Evolutionary conservation across 2,797 vertebrate species (phyloP), one percentile per base, ranked within the genome.

Genomic region (Nannoperca australis): DNA sequence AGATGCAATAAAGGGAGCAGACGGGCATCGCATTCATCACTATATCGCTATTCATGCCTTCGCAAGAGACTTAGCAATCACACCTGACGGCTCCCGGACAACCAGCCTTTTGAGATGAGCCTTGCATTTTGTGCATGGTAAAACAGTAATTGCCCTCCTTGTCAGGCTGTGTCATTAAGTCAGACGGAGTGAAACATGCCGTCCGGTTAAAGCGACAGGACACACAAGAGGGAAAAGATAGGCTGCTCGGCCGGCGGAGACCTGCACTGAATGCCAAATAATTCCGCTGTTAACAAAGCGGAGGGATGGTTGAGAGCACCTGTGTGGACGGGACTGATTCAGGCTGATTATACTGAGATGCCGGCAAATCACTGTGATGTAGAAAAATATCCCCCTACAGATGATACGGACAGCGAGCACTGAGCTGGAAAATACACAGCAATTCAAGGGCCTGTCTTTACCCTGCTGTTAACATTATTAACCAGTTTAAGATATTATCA

Each of bases 151-250:
- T 90, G 86, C 70, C 80, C 63, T 78, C 72, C 65, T 73, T 89
- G 88, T 87, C 84, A 83, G 85, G 53, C 74, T 40, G 82, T 79
- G 82, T 85, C 85, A 90, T 90, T 91, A 86, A 85, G 83, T 87
- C 77, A 50, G 78, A 83, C 79, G 78, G 76, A 90, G 85, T 82
- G 81, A 88, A 87, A 86, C 79, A 67, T 68, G 68, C 70, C 84
- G 84, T 83, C 76, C 73, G 49, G 78, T 63, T 78, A 78, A 81
- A 88, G 79, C 18, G 32, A 72, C 51, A 83, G 82, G 84, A 87
- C 82, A 82, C 74, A 84, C 75, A 76, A 42, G 56, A 81, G 61
- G 70, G 73, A 65, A 54, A 60, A 44, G 38, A 56, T 53, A 56
- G 69, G 51, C 65, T 62, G 70, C 63, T 61, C 47, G 6, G 70